Conservation (phyloP, 2,888 invertebrate genomes). For the Thalpophila matura region DNA sequence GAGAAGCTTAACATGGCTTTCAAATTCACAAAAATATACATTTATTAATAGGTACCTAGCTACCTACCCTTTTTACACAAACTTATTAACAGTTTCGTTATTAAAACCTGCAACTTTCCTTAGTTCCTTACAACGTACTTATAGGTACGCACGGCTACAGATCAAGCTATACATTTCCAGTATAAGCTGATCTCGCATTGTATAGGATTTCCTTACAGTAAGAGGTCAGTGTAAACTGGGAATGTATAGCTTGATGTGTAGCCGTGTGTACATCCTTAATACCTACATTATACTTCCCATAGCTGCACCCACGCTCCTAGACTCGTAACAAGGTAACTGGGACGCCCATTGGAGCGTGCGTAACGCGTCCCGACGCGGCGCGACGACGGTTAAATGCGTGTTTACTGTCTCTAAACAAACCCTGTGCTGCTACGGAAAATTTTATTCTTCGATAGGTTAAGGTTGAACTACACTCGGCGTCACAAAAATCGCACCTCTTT, state of each 20-base stretch:
- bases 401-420: slow-evolving; percentile 22
- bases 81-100: slow-evolving; percentile 3
- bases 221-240: no score
- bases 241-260: no score
- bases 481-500: no score
- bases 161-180: no score
- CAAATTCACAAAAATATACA: no score
- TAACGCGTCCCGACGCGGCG: slow-evolving; percentile 71
- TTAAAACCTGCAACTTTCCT: slow-evolving; percentile 13
- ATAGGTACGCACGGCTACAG: no score
- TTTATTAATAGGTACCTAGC: background rate
- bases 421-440: slow-evolving; percentile 8
- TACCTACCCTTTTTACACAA: slow-evolving; percentile 5
- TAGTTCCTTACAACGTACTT: slow-evolving; percentile 2
- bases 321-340: slow-evolving; percentile 74
- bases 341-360: slow-evolving; percentile 64
- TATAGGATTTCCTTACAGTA: no score
- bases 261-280: no score
- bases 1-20: no score
- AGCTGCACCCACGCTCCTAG: slow-evolving; percentile 12
- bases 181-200: no score
- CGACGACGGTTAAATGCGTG: slow-evolving; percentile 24
- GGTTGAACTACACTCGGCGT: no score
- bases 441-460: slow-evolving; percentile 1
- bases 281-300: slow-evolving; percentile 32